A percentile compares a stretch with the other conserved stretches of the same genome.
phyloP scores from a whole-genome alignment of 2,888 invertebrate species.

The Spodoptera littoralis region DNA sequence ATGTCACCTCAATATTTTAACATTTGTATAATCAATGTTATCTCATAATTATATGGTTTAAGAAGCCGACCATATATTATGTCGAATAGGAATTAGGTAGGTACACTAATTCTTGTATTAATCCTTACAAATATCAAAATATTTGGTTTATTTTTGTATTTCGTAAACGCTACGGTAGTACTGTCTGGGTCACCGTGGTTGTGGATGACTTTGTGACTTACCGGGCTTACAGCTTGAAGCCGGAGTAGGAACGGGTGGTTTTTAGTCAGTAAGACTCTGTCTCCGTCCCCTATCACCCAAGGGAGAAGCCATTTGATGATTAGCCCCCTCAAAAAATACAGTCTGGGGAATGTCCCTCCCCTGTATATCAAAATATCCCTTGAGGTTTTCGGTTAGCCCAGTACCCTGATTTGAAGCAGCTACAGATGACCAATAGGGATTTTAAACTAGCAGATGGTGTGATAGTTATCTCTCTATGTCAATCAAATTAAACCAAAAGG shows the following conservation, averaged over 20 bases:
- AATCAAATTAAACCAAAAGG: conserved; percentile 3
- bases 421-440: conserved; percentile 35
- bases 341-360: too few species aligned
- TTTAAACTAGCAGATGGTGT: conserved; percentile 28
- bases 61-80: conserved; percentile 41
- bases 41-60: conserved; percentile 49
- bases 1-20: conserved; percentile 49
- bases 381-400: too few species aligned
- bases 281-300: background rate
- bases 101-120: conserved; percentile 12
- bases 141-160: conserved; percentile 44
- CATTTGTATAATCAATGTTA: conserved; percentile 20
- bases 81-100: conserved; percentile 29
- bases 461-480: background rate
- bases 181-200: conserved; percentile 13
- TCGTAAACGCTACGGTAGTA: conserved; percentile 25
- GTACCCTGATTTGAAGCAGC: background rate
- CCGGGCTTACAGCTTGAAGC: too few species aligned
- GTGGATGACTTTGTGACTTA: too few species aligned
- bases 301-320: too few species aligned
- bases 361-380: background rate
- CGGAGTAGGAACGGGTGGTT: too few species aligned
- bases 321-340: too few species aligned
- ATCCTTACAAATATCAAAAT: conserved; percentile 31
- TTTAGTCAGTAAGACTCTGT: too few species aligned